Conservation (phyloP, 1,140 invertebrate genomes). For the Ladona fulva region DNA sequence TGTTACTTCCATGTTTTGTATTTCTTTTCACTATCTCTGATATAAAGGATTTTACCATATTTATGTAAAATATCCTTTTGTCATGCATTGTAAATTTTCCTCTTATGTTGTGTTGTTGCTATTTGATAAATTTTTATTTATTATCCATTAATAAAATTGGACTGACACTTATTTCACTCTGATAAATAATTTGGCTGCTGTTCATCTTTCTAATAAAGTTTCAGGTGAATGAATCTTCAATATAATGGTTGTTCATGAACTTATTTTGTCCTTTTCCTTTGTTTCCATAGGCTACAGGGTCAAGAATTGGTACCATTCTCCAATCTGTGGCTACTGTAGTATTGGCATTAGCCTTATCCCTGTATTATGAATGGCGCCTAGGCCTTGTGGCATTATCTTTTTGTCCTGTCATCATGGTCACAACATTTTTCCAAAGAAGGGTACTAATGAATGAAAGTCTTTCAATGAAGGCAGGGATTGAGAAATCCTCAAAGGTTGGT, state of each 20-base stretch:
- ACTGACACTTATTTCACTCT: too few relatives aligned
- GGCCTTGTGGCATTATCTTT: conserved; percentile 57
- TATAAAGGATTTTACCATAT: too few relatives aligned
- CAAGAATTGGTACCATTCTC: conserved; percentile 56
- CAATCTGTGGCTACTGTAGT: conserved; percentile 55
- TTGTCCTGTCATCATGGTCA: conserved; percentile 41
- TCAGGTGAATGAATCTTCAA: too few relatives aligned
- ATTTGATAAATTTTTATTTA: neutral
- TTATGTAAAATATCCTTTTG: too few relatives aligned
- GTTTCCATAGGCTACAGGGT: conserved; percentile 56
- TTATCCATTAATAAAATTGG: neutral
- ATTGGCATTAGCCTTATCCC: conserved; percentile 49
- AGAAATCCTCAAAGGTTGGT: conserved; percentile 26
- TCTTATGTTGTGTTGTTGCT: too few relatives aligned
- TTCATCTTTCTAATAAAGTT: too few relatives aligned
- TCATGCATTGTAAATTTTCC: too few relatives aligned
- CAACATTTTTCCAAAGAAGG: conserved; percentile 37
- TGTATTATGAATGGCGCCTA: conserved; percentile 63
- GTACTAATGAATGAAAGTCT: conserved; percentile 35
- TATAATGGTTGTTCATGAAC: too few relatives aligned
- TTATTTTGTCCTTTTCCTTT: too few relatives aligned
- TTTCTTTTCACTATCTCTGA: too few relatives aligned
- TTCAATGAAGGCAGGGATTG: conserved; percentile 30
- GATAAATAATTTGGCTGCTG: too few relatives aligned
- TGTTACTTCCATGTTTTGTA: too few relatives aligned